These are phyloP conservation scores for Sarcophaga peregrina DNA, from an alignment of 1,140 invertebrate genomes.

Conservation along the genomic window DNA sequence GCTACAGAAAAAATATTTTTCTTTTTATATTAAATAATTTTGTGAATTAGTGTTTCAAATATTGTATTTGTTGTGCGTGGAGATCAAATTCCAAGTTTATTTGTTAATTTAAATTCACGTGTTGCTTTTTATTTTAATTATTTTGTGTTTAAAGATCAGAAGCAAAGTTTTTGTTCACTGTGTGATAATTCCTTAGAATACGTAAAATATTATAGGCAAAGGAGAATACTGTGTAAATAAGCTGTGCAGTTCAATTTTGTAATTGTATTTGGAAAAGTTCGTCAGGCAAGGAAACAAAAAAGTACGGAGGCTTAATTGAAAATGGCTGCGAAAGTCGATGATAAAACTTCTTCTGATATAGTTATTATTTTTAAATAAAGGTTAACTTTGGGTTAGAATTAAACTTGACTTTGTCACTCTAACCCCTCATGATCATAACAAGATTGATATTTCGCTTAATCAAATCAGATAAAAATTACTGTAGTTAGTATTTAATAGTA, in stretches of 20 bases:
- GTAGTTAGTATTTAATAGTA: too few species aligned
- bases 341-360: slow-evolving; percentile 72
- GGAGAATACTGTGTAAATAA: not conserved
- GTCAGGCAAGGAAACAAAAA: not conserved
- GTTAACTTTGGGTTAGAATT: too few species aligned
- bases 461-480: too few species aligned
- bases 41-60: not conserved
- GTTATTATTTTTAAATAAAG: too few species aligned
- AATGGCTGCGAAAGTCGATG: slow-evolving; percentile 63
- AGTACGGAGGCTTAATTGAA: slow-evolving; percentile 38
- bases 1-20: not conserved
- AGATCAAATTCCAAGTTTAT: not conserved
- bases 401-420: too few species aligned
- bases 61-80: not conserved
- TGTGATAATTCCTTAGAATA: not conserved
- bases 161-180: slow-evolving; percentile 3
- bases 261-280: not conserved
- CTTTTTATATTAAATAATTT: too few species aligned
- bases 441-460: too few species aligned
- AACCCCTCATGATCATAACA: too few species aligned
- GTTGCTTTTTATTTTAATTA: not conserved
- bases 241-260: not conserved
- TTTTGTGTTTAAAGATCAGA: not conserved
- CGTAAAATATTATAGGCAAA: not conserved
- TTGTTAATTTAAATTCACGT: not conserved